phyloP scores from a whole-genome alignment of 2,113 vertebrate genomes.

The Carollia perspicillata region DNA sequence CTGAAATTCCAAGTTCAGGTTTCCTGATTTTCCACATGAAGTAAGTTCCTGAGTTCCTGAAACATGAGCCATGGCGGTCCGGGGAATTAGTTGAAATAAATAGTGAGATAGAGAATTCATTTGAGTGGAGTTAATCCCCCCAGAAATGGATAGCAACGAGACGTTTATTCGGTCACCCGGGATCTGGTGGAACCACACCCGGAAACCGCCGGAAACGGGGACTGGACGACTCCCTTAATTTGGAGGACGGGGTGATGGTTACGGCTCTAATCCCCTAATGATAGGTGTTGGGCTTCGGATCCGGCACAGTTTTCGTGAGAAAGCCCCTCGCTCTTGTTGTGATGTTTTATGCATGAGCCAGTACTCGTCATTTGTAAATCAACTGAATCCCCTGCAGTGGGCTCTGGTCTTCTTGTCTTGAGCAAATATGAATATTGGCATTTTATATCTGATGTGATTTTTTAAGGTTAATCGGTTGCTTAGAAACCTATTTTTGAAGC shows the following conservation, averaged over 20 bases:
- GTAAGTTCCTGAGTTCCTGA: conserved; percentile 57
- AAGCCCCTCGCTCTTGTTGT: conserved; percentile 33
- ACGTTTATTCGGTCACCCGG: conserved; percentile 78
- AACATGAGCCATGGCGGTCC: conserved; percentile 53
- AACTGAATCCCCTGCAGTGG: not conserved
- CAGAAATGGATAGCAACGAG: conserved; percentile 68
- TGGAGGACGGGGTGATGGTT: conserved; percentile 73
- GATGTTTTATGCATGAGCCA: conserved; percentile 54
- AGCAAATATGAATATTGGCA: not conserved
- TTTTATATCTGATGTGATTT: not conserved
- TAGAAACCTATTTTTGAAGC: not conserved
- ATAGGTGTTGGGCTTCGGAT: conserved; percentile 67
- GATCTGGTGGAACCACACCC: conserved; percentile 80
- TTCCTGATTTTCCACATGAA: conserved; percentile 59
- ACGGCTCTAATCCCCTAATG: conserved; percentile 79
- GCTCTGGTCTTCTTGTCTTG: not conserved
- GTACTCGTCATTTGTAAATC: not conserved
- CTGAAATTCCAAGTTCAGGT: conserved; percentile 46
- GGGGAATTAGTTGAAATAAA: conserved; percentile 77
- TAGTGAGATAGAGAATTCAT: conserved; percentile 76
- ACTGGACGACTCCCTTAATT: conserved; percentile 76
- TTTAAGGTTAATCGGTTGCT: not conserved
- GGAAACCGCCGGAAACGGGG: conserved; percentile 76
- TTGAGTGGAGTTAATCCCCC: conserved; percentile 77
- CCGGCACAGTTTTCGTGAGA: conserved; percentile 62